Evolutionary conservation across 2,888 invertebrate species (phyloP).

Genomic region (Metacarcinus magister): DNA sequence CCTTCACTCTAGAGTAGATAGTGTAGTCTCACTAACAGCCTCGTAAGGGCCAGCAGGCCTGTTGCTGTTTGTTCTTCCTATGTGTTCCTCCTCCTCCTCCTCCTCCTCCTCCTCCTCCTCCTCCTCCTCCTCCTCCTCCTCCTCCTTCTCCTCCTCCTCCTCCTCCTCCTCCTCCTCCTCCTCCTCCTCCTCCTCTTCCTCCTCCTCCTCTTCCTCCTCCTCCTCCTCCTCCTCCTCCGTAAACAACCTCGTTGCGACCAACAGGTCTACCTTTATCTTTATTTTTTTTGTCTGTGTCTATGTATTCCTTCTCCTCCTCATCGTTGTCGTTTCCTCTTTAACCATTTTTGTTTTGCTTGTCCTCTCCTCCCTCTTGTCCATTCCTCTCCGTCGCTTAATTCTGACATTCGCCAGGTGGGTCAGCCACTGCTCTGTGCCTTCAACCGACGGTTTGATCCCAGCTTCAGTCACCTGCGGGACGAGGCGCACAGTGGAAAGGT

Average conservation of each 20-base stretch:
- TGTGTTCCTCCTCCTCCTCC: background rate
- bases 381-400: background rate
- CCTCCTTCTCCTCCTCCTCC: background rate
- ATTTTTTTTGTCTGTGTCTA: too few relatives aligned
- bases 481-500: conserved; percentile 87
- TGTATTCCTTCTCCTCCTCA: background rate
- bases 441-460: conserved; percentile 89
- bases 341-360: background rate
- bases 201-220: background rate
- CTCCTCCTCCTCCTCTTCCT: conserved; percentile 16
- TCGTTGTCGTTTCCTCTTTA: background rate
- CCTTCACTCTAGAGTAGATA: too few relatives aligned
- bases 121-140: background rate
- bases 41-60: too few relatives aligned
- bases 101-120: background rate
- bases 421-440: conserved; percentile 88
- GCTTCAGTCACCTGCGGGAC: conserved; percentile 86
- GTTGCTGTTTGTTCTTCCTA: too few relatives aligned
- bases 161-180: background rate
- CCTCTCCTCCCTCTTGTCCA: background rate
- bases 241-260: background rate
- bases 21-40: too few relatives aligned
- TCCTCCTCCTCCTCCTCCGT: background rate
- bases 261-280: too few relatives aligned
- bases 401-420: conserved; percentile 50